phyloP scores from a whole-genome alignment of 1,140 invertebrate species.

The Cyphomyrmex costatus region DNA sequence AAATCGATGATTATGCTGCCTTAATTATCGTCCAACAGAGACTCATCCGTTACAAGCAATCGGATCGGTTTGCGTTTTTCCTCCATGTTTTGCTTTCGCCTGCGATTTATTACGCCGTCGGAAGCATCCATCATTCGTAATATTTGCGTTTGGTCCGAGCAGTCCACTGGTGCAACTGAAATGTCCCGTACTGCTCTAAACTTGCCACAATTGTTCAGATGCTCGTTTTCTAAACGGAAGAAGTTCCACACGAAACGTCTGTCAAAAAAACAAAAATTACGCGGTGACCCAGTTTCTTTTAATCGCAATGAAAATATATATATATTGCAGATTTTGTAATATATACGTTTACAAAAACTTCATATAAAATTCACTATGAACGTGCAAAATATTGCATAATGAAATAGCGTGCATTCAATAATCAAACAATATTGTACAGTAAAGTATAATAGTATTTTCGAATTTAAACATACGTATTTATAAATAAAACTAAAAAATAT shows the following conservation, averaged over 20 bases:
- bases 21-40: constrained; percentile 50
- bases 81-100: constrained; percentile 82
- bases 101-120: constrained; percentile 93
- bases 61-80: constrained; percentile 64
- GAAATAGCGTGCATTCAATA: background rate
- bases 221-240: constrained; percentile 99
- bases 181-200: constrained; percentile 99
- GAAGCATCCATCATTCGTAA: constrained; percentile 97
- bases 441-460: background rate
- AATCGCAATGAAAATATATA: background rate
- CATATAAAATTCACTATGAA: background rate
- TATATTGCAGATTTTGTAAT: background rate
- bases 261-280: constrained; percentile 49
- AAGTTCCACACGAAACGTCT: constrained; percentile 87
- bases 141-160: constrained; percentile 94
- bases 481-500: too few species aligned
- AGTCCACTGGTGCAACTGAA: constrained; percentile 97
- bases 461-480: too few species aligned
- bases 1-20: background rate
- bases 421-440: constrained; percentile 1
- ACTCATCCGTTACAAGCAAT: constrained; percentile 48
- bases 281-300: background rate
- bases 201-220: constrained; percentile 99
- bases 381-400: constrained; percentile 42
- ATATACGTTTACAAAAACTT: background rate